These are phyloP conservation scores for Sebastes goodei DNA, from an alignment of 2,797 vertebrate species.

Conservation along the genomic window DNA sequence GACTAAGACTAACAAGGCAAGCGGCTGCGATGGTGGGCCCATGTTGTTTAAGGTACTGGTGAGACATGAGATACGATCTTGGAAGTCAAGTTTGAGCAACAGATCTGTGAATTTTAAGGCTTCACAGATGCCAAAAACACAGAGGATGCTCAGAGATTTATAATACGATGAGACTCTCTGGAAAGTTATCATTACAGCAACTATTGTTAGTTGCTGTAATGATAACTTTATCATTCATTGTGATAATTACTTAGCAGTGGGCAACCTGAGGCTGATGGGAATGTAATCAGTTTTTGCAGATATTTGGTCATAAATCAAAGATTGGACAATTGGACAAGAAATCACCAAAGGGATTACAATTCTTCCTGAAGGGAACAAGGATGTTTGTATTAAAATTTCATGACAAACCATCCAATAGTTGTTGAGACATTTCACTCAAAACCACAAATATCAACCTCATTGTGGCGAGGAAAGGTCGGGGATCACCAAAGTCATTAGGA, in stretches of 20 bases:
- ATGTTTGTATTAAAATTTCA: background rate
- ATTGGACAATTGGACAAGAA: no score
- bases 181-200: background rate
- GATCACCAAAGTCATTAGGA: background rate
- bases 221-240: background rate
- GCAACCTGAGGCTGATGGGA: background rate
- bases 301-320: background rate
- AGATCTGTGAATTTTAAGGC: background rate
- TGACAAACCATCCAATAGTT: background rate
- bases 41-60: background rate
- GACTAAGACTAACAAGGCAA: background rate
- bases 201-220: no score
- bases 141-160: background rate
- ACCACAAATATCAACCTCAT: background rate
- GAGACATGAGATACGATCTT: background rate
- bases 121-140: background rate
- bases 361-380: background rate
- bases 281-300: background rate
- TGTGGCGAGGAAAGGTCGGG: background rate
- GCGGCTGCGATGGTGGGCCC: background rate
- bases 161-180: background rate
- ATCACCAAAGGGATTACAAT: background rate
- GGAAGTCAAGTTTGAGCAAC: background rate
- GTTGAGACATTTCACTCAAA: background rate
- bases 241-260: no score